Evolutionary conservation across 1,140 invertebrate species (phyloP).

Genomic region (Triops cancriformis): DNA sequence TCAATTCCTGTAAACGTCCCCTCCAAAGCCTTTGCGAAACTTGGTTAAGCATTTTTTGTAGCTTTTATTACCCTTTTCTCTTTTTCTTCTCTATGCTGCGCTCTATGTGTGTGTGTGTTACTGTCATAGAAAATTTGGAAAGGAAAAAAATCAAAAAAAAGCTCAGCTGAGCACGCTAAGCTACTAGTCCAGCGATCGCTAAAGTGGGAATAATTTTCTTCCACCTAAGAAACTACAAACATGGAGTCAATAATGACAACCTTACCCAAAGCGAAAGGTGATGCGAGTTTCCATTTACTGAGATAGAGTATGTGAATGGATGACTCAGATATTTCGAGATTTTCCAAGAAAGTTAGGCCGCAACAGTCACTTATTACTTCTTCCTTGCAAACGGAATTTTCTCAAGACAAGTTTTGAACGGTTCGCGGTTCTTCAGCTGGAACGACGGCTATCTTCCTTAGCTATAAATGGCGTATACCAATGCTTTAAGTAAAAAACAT

Average conservation of each 20-base stretch:
- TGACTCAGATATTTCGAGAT: too few relatives aligned
- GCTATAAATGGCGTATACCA: too few relatives aligned
- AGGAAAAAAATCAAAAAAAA: neutral
- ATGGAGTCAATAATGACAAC: neutral
- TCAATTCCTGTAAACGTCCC: constrained; percentile 1
- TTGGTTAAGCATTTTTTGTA: neutral
- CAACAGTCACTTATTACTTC: too few relatives aligned
- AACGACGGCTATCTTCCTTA: too few relatives aligned
- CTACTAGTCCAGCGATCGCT: neutral
- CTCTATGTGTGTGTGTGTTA: neutral
- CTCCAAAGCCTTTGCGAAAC: neutral
- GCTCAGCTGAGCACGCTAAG: neutral
- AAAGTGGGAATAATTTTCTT: neutral
- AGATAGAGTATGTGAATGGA: too few relatives aligned
- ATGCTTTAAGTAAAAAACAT: too few relatives aligned
- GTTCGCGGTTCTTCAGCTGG: too few relatives aligned
- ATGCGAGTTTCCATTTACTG: too few relatives aligned
- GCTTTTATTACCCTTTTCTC: neutral
- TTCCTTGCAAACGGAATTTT: too few relatives aligned
- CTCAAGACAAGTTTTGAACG: too few relatives aligned
- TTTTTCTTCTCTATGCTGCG: neutral
- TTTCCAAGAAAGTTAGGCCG: too few relatives aligned
- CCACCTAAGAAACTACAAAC: neutral
- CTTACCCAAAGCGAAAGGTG: neutral
- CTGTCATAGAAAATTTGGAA: neutral